Conservation (phyloP, 2,113 vertebrate species). For the Sinocyclocheilus grahami region DNA sequence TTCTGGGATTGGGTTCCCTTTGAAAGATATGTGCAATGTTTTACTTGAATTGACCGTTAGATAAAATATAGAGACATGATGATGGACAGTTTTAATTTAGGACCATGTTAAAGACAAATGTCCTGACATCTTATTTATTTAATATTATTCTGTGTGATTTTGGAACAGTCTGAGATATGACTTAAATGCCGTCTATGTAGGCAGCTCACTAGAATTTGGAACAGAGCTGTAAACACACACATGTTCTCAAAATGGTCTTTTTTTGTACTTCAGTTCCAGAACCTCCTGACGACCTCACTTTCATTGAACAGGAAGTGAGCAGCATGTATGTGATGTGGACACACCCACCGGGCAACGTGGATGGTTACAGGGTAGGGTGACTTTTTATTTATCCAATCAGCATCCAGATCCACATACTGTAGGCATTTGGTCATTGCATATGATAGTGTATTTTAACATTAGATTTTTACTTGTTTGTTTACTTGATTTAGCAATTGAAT, state of each 20-base stretch:
- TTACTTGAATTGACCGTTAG: neutral
- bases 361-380: conserved; percentile 80
- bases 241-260: neutral
- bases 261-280: conserved; percentile 67
- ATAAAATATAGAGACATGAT: neutral
- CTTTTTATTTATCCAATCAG: neutral
- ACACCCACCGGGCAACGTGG: conserved; percentile 74
- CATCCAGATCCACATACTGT: neutral
- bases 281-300: conserved; percentile 75
- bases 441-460: neutral
- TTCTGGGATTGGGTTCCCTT: neutral
- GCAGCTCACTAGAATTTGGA: neutral
- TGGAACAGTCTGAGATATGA: neutral
- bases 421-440: neutral
- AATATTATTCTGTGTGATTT: neutral
- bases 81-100: neutral
- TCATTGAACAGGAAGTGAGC: conserved; percentile 76
- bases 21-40: neutral
- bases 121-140: neutral
- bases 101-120: neutral
- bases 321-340: conserved; percentile 82
- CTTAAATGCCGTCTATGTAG: neutral
- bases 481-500: neutral
- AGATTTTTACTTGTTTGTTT: neutral
- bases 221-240: too few relatives aligned